phyloP scores from a whole-genome alignment of 1,140 invertebrate genomes.

The Drosophila triauraria region DNA sequence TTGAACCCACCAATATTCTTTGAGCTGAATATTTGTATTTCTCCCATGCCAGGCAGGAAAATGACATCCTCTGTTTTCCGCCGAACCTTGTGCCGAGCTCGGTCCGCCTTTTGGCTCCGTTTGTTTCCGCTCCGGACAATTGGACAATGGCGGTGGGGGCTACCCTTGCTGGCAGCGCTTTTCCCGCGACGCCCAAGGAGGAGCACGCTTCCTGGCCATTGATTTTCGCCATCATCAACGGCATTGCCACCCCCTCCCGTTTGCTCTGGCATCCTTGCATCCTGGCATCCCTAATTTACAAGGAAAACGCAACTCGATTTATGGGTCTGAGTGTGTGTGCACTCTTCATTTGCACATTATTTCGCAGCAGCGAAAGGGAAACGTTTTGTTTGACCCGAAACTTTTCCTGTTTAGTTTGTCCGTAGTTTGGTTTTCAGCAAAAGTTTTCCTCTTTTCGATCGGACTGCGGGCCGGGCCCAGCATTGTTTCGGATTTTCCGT shows the following conservation, averaged over 20 bases:
- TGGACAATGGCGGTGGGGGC: conserved; percentile 34
- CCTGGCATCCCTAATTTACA: conserved; percentile 53
- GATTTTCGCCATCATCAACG: conserved; percentile 57
- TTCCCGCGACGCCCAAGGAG: conserved; percentile 24
- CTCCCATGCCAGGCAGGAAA: conserved; percentile 7
- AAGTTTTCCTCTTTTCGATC: conserved; percentile 42
- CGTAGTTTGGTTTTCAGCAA: conserved; percentile 54
- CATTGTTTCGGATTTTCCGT: conserved; percentile 48
- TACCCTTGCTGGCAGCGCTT: conserved; percentile 57
- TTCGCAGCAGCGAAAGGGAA: conserved; percentile 36
- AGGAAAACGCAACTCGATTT: conserved; percentile 66
- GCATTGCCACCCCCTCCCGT: neutral
- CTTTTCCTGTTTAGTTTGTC: conserved; percentile 58
- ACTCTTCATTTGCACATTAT: conserved; percentile 52
- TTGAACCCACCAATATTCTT: neutral
- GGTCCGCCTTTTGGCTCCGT: conserved; percentile 24
- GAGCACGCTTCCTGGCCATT: conserved; percentile 58
- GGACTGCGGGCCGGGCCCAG: conserved; percentile 8
- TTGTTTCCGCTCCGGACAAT: conserved; percentile 43
- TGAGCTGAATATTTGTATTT: conserved; percentile 10
- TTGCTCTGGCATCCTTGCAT: neutral
- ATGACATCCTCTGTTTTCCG: conserved; percentile 8
- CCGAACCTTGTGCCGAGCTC: neutral
- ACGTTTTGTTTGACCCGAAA: conserved; percentile 44
- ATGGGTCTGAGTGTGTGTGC: conserved; percentile 20